Percentiles rank a stretch among this genome's conserved stretches.
phyloP scores from a whole-genome alignment of 2,888 invertebrate species.

The Rotaria socialis region DNA sequence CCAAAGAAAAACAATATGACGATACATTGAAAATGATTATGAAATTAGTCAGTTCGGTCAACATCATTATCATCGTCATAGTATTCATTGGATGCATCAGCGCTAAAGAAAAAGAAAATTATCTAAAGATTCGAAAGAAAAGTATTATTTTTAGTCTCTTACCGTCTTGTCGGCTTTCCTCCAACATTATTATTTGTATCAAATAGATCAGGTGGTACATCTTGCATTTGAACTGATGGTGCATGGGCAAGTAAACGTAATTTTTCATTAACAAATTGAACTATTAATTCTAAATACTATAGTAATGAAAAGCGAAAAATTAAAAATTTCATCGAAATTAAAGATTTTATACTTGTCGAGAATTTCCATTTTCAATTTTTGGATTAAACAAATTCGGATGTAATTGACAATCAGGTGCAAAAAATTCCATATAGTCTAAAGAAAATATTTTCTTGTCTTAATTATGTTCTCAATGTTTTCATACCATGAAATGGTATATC shows the following conservation, averaged over 20 bases:
- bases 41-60: neutral
- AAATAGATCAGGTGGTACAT: conserved; percentile 74
- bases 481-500: conserved; percentile 46
- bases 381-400: conserved; percentile 81
- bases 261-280: conserved; percentile 80
- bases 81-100: conserved; percentile 57
- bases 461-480: neutral
- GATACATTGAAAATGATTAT: too few relatives aligned
- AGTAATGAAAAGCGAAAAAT: conserved; percentile 47
- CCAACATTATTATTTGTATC: conserved; percentile 46
- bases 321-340: neutral
- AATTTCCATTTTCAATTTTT: conserved; percentile 81
- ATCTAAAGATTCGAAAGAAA: too few relatives aligned
- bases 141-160: neutral
- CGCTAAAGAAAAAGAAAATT: conserved; percentile 49
- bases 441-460: conserved; percentile 40
- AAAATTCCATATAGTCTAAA: conserved; percentile 85
- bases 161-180: conserved; percentile 32
- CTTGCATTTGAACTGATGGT: conserved; percentile 92
- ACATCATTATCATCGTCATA: conserved; percentile 51
- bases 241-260: conserved; percentile 83
- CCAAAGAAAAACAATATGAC: neutral
- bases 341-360: conserved; percentile 66
- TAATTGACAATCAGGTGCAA: conserved; percentile 89
- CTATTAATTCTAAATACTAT: conserved; percentile 82